These are phyloP conservation scores for Okapia johnstoni DNA, from an alignment of 2,113 vertebrate genomes.

Conservation along the genomic window DNA sequence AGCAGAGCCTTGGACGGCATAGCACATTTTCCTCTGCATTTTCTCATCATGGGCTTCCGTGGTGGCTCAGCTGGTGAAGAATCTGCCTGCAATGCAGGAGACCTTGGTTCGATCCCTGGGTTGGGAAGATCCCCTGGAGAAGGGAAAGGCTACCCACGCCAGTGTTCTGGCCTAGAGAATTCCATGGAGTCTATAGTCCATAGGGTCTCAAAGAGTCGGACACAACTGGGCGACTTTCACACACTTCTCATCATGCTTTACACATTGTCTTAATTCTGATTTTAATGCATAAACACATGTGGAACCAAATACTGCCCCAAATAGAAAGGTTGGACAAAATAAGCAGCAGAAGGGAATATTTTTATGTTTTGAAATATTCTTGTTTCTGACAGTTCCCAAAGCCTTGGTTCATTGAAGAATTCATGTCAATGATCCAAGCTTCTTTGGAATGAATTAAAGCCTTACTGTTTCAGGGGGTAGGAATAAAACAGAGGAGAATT, in stretches of 20 bases:
- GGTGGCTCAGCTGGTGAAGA: background rate
- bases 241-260: background rate
- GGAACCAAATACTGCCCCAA: background rate
- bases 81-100: fast-evolving
- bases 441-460: constrained; percentile 22
- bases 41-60: background rate
- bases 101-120: background rate
- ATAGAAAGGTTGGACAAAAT: background rate
- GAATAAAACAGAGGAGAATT: background rate
- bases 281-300: background rate
- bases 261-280: background rate
- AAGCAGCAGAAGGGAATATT: background rate
- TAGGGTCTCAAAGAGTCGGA: background rate
- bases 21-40: background rate
- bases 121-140: background rate
- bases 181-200: background rate
- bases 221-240: background rate
- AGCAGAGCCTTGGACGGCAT: fast-evolving
- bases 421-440: background rate
- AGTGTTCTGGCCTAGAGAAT: background rate
- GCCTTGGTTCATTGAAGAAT: background rate
- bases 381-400: background rate
- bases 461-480: background rate
- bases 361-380: background rate
- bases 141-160: background rate